A percentile compares a stretch with the other conserved stretches of the same genome.
These are phyloP conservation scores for Plecturocebus donacophilus DNA, from an alignment of 2,113 vertebrate genomes.

Conservation along the genomic window DNA sequence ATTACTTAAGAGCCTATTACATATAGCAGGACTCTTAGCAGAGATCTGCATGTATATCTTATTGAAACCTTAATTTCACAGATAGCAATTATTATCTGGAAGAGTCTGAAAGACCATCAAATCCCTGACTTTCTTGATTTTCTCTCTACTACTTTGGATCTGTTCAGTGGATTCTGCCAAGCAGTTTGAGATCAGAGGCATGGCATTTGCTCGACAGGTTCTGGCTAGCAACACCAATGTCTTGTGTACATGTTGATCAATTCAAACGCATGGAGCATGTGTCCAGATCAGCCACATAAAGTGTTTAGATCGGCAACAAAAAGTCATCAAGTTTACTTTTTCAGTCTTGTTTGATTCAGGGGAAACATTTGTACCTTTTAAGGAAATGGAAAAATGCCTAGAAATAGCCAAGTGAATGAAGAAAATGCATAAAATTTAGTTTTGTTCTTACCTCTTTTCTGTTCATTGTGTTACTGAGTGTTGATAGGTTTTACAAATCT, in stretches of 20 bases:
- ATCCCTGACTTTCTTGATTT: neutral
- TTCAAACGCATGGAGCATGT: neutral
- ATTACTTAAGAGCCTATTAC: neutral
- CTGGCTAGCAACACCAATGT: neutral
- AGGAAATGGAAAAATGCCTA: neutral
- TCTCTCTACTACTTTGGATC: neutral
- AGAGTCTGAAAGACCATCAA: neutral
- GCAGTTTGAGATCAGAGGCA: neutral
- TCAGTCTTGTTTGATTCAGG: neutral
- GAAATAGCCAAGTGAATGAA: neutral
- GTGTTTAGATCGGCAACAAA: neutral
- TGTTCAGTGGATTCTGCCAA: neutral
- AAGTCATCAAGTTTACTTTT: neutral
- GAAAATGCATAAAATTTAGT: neutral
- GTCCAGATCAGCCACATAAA: neutral
- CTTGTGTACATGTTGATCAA: neutral
- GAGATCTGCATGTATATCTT: neutral
- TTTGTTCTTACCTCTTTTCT: neutral
- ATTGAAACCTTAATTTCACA: neutral
- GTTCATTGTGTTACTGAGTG: neutral
- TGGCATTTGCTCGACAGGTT: neutral
- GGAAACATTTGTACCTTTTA: neutral
- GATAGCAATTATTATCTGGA: slow-evolving; percentile 13
- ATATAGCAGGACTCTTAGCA: neutral
- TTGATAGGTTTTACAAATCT: slow-evolving; percentile 15